phyloP scores from a whole-genome alignment of 2,888 invertebrate genomes.

The Psylliodes chrysocephalus region DNA sequence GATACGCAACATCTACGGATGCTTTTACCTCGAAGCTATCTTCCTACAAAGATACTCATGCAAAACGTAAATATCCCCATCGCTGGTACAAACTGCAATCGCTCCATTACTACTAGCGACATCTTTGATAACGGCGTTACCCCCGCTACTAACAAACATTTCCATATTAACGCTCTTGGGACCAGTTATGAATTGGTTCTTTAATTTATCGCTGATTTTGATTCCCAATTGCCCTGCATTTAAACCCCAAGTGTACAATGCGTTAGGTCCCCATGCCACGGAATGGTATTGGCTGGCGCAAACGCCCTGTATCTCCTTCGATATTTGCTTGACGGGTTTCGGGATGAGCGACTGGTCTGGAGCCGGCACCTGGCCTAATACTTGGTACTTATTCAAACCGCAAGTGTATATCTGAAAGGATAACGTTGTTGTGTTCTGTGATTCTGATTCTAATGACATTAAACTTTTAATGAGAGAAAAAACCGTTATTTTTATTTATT shows the following conservation, averaged over 20 bases:
- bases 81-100: conserved; percentile 72
- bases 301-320: conserved; percentile 65
- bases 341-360: conserved; percentile 65
- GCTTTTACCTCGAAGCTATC: conserved; percentile 70
- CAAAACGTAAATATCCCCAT: conserved; percentile 76
- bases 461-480: no score
- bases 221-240: conserved; percentile 87
- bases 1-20: no score
- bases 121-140: conserved; percentile 56
- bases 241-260: conserved; percentile 82
- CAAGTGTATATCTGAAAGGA: conserved; percentile 67
- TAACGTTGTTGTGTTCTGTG: no score
- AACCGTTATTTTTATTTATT: no score
- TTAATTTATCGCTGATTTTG: conserved; percentile 59
- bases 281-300: conserved; percentile 79
- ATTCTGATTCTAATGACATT: no score
- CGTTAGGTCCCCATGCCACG: conserved; percentile 71
- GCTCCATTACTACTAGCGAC: conserved; percentile 76
- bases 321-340: conserved; percentile 59
- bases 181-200: conserved; percentile 61
- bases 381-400: conserved; percentile 74
- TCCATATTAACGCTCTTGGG: conserved; percentile 66
- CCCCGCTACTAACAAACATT: conserved; percentile 50
- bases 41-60: conserved; percentile 77
- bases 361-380: conserved; percentile 70